Evolutionary conservation across 1,140 invertebrate genomes (phyloP).

Genomic region (Melanaphis sacchari): DNA sequence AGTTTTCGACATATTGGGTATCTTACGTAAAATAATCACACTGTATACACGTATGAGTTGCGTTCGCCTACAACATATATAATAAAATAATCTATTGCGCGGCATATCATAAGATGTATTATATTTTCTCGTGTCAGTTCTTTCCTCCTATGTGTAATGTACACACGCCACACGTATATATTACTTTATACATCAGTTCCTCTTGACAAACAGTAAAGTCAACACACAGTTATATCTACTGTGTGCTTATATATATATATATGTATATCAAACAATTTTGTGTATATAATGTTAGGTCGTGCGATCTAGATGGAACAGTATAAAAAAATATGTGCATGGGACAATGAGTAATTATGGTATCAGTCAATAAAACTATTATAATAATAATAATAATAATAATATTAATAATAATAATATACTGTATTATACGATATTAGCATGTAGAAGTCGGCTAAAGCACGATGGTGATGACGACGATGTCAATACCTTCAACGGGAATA

Average conservation of each 20-base stretch:
- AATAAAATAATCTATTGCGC: background rate
- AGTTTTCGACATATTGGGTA: background rate
- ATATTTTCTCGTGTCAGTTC: constrained; percentile 12
- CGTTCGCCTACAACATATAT: background rate
- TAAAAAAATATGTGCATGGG: background rate
- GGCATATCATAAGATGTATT: constrained; percentile 7
- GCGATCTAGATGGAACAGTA: background rate
- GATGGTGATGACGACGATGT: background rate
- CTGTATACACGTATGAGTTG: background rate
- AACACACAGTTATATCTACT: background rate
- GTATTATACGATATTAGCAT: background rate
- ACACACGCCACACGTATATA: background rate
- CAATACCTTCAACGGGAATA: background rate
- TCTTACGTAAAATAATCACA: background rate
- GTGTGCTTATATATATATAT: background rate
- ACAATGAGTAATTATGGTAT: constrained; percentile 3
- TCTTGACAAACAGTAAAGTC: constrained; percentile 6
- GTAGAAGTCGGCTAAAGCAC: background rate
- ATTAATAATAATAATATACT: background rate
- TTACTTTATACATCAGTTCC: background rate
- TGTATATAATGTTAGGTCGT: background rate
- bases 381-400: too few relatives aligned
- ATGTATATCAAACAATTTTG: background rate
- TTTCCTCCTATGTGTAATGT: background rate
- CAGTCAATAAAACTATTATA: too few relatives aligned